Conservation (phyloP, 2,797 vertebrate genomes). For the Phylloscopus collybita region DNA sequence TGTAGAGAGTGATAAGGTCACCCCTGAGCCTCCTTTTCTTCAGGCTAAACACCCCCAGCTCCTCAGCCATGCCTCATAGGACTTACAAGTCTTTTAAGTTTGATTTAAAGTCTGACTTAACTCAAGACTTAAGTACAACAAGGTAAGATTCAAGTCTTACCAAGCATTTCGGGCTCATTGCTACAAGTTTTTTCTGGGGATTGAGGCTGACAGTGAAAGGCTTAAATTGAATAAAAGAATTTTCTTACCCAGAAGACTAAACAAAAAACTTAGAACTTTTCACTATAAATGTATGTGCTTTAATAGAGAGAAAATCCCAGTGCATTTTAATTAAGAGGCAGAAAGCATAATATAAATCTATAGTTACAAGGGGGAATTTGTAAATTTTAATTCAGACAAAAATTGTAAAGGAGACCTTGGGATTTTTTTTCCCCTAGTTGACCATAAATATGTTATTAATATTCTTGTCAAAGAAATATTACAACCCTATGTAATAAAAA, state of each 20-base stretch:
- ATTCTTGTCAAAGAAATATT: neutral
- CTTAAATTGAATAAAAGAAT: neutral
- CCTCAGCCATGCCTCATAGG: neutral
- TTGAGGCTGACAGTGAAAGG: neutral
- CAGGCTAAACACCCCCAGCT: neutral
- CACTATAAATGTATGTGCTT: neutral
- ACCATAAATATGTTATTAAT: neutral
- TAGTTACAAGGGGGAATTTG: neutral
- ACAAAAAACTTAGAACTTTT: neutral
- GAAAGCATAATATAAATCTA: neutral
- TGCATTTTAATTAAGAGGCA: neutral
- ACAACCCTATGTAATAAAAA: neutral
- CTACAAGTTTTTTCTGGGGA: neutral
- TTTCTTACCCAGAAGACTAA: neutral
- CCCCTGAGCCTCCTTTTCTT: neutral
- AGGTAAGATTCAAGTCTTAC: neutral
- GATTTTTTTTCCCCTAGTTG: accelerated
- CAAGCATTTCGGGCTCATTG: neutral
- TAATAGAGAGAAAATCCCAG: neutral
- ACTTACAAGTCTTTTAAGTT: neutral
- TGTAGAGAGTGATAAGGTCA: accelerated
- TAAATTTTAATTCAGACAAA: neutral
- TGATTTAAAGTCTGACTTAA: neutral
- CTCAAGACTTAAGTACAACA: neutral
- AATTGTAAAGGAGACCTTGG: neutral